Evolutionary conservation across 2,113 vertebrate genomes (phyloP), one percentile per base, ranked within the genome.

Genomic region (Cranoglanis bouderius): DNA sequence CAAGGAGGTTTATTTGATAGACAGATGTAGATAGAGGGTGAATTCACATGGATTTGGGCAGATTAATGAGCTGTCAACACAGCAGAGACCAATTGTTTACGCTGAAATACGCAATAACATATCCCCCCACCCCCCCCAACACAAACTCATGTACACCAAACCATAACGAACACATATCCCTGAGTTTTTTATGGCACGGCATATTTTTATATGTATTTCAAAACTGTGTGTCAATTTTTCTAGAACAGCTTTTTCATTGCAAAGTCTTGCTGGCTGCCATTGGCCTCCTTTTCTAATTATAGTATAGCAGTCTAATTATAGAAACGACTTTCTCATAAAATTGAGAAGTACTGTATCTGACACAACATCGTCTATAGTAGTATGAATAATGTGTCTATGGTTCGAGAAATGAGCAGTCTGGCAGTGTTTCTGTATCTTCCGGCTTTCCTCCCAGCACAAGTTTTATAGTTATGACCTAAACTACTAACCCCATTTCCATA

Each of bases 31-130:
- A 14, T 43, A 61, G 35, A 40, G 40, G 24, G 5, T 38, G 55
- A 43, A 83, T 82, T 82, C 38, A 82, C 55, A 83, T 43, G 38
- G 81, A 83, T 83, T 83, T 83, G 24, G 21, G 81, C 81, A 83
- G 81, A 82, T 59, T 59, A 82, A 82, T 82, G 32, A 82, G 35
- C 53, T 82, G 55, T 14, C 53, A 59, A 82, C 81, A 59, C 55
- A 29, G 43, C 55, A 43, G 55, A 61, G 38, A 61, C 55, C 81
- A 83, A 83, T 43, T 38, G 26, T 83, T 82, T 38, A 82, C 4
- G 21, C 53, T 82, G 80, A 82, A 82, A 57, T 57, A 57, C 18
- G 4, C 53, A 59, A 19, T 82, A 38, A 57, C 19, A 35, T 51
- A 14, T 26, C n/a, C 29, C 40, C 32, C 29, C 26, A 18, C 59